Percentiles rank a stretch among this genome's conserved stretches.
These are phyloP conservation scores for Eulacestoma nigropectus DNA, from an alignment of 2,113 vertebrate species.

Conservation along the genomic window DNA sequence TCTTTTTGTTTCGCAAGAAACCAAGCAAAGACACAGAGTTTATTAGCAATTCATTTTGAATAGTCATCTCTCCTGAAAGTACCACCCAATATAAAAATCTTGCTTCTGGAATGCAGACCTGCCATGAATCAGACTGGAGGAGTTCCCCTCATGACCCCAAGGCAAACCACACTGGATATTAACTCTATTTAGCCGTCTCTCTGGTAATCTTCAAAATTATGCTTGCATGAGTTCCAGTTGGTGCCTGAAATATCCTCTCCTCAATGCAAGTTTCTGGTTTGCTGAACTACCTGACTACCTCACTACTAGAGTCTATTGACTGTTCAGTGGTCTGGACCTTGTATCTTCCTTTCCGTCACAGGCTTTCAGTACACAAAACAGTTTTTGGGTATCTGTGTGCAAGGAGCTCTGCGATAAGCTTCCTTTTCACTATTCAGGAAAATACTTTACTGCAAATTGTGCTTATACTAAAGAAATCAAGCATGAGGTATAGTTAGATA, in stretches of 20 bases:
- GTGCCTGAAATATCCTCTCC: background rate
- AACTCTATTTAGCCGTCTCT: background rate
- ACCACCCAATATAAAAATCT: background rate
- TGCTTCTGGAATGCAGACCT: constrained; percentile 24
- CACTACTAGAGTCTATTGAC: no score
- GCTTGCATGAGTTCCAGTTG: background rate
- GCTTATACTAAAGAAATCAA: background rate
- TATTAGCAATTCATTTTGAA: constrained; percentile 14
- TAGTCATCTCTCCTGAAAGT: background rate
- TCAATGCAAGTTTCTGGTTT: background rate
- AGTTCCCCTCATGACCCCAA: background rate
- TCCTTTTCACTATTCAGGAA: constrained; percentile 23
- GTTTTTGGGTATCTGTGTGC: constrained; percentile 16
- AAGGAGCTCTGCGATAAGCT: constrained; percentile 1
- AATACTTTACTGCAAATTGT: constrained; percentile 3
- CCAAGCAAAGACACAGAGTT: background rate
- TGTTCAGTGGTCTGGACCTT: background rate
- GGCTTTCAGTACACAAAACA: constrained; percentile 6
- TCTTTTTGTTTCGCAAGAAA: background rate
- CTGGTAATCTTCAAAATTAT: background rate
- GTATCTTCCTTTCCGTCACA: background rate
- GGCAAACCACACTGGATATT: background rate
- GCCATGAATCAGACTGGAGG: background rate
- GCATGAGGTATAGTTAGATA: background rate
- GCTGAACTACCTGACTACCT: background rate